These are phyloP conservation scores for Varecia variegata DNA, from an alignment of 2,797 vertebrate genomes.

Conservation along the genomic window DNA sequence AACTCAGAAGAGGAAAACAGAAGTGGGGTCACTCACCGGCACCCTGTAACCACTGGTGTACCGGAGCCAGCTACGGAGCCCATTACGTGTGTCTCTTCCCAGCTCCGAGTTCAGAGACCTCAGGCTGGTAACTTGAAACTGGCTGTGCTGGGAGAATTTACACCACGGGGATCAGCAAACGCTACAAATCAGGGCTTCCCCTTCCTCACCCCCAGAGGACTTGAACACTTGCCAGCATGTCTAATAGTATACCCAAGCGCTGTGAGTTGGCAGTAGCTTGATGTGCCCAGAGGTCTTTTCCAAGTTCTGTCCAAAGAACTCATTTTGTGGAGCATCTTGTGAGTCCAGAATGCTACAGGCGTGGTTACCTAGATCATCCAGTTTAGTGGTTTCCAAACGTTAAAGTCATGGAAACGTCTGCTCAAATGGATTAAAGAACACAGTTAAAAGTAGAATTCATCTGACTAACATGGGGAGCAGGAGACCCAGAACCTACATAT, in stretches of 20 bases:
- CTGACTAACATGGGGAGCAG: neutral
- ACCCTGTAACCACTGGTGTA: neutral
- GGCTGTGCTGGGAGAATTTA: neutral
- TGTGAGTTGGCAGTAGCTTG: neutral
- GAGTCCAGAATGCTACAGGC: neutral
- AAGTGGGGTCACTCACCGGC: neutral
- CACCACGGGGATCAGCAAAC: neutral
- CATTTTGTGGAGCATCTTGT: neutral
- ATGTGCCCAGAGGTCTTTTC: neutral
- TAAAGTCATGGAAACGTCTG: neutral
- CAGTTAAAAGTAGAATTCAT: neutral
- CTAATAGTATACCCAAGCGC: neutral
- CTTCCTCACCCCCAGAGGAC: neutral
- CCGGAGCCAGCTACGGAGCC: neutral
- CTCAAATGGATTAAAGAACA: neutral
- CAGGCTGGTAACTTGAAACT: too few species aligned
- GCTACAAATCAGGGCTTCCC: neutral
- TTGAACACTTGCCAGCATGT: neutral
- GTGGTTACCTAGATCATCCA: neutral
- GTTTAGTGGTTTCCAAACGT: neutral
- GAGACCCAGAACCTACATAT: neutral
- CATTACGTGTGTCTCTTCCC: neutral
- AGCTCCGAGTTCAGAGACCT: neutral
- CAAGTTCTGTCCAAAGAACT: neutral
- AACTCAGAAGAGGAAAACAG: neutral